Evolutionary conservation across 2,113 vertebrate species (phyloP), one percentile per base, ranked within the genome.

Genomic region (Perca flavescens): DNA sequence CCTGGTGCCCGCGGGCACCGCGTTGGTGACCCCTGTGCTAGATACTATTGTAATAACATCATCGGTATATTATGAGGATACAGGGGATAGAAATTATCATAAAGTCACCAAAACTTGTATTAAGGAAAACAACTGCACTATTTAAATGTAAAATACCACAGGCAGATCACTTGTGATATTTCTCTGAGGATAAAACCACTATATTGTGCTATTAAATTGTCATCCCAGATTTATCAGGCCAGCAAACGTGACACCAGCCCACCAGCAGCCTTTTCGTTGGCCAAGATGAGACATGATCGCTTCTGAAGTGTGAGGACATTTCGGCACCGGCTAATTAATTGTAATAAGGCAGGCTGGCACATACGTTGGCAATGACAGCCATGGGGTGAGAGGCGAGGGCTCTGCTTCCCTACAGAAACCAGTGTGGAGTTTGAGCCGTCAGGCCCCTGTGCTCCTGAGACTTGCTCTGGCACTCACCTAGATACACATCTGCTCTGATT

Each of bases 401-500:
- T 62, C 58, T 15, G 76, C 74, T 74, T 69, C 76, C 61, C 76
- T 61, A 3, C 82, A 34, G 67, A 72, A 88, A 63, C 85, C 82
- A 56, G 52, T 36, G 65, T 68, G 71, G 81, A 79, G 82, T 86
- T 77, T 81, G 86, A 83, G 84, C 81, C 71, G 70, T 85, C 83
- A 80, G 84, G 79, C 87, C 53, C 62, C 67, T 16, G 76, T 61
- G 90, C 92, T 87, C 95, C 94, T 87, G 85, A 93, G 95, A 95
- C 87, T 73, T 53, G 71, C 79, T 75, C 91, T 90, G 88, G 92
- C 92, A 82, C 91, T 93, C 93, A 90, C 92, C 93, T 92, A 87
- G 85, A 93, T 95, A 94, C 95, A 95, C 96, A 98, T 96, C 96
- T 96, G 97, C 94, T 97, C 96, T 97, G 96, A 97, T 97, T 97